Percentiles rank a stretch among this genome's conserved stretches.
These are phyloP conservation scores for Hyles vespertilio DNA, from an alignment of 1,140 invertebrate species.

Conservation along the genomic window DNA sequence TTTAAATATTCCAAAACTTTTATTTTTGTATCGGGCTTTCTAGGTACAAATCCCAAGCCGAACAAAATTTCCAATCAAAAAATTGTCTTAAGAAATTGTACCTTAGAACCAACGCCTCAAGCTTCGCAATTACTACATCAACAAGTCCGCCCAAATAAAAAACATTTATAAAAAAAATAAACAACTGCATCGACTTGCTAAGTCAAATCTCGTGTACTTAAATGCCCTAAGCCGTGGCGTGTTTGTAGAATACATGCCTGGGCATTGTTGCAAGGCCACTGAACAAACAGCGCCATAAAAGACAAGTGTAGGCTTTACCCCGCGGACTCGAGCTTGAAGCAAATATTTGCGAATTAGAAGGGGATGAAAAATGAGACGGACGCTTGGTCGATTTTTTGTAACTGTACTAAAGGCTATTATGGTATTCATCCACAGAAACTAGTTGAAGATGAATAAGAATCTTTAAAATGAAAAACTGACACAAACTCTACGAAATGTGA, in stretches of 20 bases:
- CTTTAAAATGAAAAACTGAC: no score
- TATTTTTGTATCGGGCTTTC: no score
- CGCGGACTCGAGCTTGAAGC: no score
- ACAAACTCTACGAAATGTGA: no score
- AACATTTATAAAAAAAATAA: slow-evolving; percentile 9
- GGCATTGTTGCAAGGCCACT: slow-evolving; percentile 40
- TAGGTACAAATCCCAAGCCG: no score
- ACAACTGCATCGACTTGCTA: slow-evolving; percentile 26
- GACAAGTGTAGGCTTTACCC: slow-evolving; percentile 11
- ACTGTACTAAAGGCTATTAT: no score
- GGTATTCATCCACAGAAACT: no score
- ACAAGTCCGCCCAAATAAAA: neutral
- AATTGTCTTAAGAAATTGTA: no score
- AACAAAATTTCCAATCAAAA: no score
- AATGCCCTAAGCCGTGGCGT: slow-evolving; percentile 29
- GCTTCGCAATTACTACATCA: neutral
- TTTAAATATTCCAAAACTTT: no score
- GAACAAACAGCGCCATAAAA: slow-evolving; percentile 33
- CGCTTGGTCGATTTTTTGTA: neutral
- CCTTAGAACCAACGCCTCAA: no score
- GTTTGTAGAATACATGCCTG: slow-evolving; percentile 40
- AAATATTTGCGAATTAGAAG: slow-evolving; percentile 6
- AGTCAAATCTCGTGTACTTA: slow-evolving; percentile 38
- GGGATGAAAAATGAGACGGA: slow-evolving; percentile 3
- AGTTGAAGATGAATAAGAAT: no score